phyloP scores from a whole-genome alignment of 2,113 vertebrate genomes.

The Pseudopipra pipra region DNA sequence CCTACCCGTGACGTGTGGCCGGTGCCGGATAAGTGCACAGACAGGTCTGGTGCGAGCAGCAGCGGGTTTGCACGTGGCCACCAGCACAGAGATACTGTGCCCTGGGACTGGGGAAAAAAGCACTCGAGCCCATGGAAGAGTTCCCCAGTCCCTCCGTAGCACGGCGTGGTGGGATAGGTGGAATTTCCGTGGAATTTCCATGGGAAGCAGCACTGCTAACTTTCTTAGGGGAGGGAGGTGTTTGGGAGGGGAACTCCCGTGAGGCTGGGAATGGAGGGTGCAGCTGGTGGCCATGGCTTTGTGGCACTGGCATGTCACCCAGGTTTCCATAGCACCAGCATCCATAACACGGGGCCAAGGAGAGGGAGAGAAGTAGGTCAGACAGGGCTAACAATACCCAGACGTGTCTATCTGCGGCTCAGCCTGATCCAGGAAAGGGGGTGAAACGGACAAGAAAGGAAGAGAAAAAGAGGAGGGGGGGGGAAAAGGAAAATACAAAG shows the following conservation, averaged over 20 bases:
- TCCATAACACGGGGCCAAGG: constrained; percentile 27
- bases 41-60: background rate
- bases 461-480: background rate
- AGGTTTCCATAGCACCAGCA: constrained; percentile 66
- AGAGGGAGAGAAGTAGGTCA: constrained; percentile 63
- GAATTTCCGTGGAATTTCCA: background rate
- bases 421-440: background rate
- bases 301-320: constrained; percentile 24
- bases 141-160: accelerated
- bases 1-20: background rate
- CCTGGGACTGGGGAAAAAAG: background rate
- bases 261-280: background rate
- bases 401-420: background rate
- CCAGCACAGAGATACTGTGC: background rate
- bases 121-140: background rate
- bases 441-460: background rate
- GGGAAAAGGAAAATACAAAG: background rate
- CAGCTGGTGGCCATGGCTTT: constrained; percentile 34
- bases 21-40: accelerated
- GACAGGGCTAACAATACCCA: constrained; percentile 40
- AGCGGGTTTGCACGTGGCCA: accelerated
- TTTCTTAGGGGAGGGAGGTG: background rate
- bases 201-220: background rate
- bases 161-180: background rate
- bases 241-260: background rate